Conservation (phyloP, 1,140 invertebrate species). For the Neodiprion lecontei region DNA sequence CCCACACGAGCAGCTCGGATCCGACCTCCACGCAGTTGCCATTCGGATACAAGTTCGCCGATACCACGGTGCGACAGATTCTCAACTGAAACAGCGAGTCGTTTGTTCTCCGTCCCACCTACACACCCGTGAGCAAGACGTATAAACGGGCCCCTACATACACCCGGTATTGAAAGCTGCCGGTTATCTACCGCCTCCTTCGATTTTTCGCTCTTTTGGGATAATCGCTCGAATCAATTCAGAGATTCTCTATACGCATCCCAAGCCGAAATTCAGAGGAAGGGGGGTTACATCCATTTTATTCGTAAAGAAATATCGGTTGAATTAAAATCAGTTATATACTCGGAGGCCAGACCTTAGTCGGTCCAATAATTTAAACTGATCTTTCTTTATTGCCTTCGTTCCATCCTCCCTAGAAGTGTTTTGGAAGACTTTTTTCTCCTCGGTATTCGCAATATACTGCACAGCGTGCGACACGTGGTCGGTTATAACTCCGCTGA, state of each 20-base stretch:
- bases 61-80: neutral
- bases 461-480: too few species aligned
- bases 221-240: conserved; percentile 2
- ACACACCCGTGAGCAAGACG: neutral
- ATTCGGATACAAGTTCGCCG: neutral
- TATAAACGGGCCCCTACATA: neutral
- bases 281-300: neutral
- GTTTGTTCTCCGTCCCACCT: neutral
- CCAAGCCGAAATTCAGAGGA: neutral
- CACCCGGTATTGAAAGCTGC: neutral
- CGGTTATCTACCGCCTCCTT: neutral
- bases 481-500: too few species aligned
- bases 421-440: neutral
- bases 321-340: conserved; percentile 1
- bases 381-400: too few species aligned
- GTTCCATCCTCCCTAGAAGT: too few species aligned
- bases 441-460: neutral
- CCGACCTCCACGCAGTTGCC: neutral
- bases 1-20: neutral
- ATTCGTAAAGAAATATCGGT: neutral
- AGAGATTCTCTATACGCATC: conserved; percentile 5
- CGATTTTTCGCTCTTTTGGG: conserved; percentile 2
- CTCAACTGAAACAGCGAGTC: neutral
- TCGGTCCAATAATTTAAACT: neutral
- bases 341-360: neutral